Base-by-base conservation (phyloP, 2,113 vertebrate species). In the Muscicapa adusta region DNA sequence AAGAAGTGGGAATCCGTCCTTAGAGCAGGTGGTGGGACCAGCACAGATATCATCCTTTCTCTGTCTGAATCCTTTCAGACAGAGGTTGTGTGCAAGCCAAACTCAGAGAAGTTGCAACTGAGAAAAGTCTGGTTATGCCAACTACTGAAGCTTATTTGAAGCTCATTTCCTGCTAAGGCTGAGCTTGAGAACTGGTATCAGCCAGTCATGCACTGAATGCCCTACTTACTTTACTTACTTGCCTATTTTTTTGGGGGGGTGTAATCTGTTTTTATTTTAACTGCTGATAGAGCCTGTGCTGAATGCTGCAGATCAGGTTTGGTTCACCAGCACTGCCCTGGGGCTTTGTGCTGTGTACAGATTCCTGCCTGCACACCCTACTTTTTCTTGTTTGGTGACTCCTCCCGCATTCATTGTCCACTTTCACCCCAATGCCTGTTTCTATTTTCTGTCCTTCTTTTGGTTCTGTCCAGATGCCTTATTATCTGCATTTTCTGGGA, bases 271-370 rank as follows among this genome's bases (percentile, higher is more conserved):
- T 92, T 81, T 48, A 17, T 53, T 87, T 85, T 54, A 62, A 58
- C 79, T 42, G 23, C 20, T 12, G 50, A 38, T 50, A 72, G 54
- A 76, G 12, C 26, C 54, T 47, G 26, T 73, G 54, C 58, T 91
- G 89, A 96, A 96, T 94, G 94, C 74, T 88, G 93, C 31, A 82
- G 78, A 79, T 92, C 93, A 89, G 86, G 95, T 94, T 94, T 91
- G 62, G 77, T 72, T 92, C 79, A 78, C 9, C 58, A 93, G 33
- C 22, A 34, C 28, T 58, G 85, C 91, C 63, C 67, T 61, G 61
- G 67, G 87, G 87, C 74, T 73, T 83, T 2, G 6, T 2, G 9
- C 34, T 56, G 13, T 56, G 42, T 66, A 57, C 38, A 62, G 22
- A 85, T 70, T 89, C 73, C 89, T 85, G 54, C 11, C 16, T 58